These are phyloP conservation scores for Odontocerum albicorne DNA, from an alignment of 2,888 invertebrate species.

Conservation along the genomic window DNA sequence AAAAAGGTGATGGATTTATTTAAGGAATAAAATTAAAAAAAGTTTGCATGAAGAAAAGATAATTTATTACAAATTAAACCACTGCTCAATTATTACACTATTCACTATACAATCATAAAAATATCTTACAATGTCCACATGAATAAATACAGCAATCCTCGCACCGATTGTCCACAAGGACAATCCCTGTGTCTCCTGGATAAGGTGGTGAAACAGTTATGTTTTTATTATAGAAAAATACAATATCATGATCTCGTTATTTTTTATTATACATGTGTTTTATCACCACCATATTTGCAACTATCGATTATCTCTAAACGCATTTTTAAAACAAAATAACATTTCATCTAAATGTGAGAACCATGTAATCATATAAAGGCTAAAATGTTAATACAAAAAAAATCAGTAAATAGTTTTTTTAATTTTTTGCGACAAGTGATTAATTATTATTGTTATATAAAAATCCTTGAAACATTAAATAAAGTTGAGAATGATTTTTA, in stretches of 20 bases:
- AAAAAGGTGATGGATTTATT: too few species aligned
- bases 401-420: too few species aligned
- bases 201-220: too few species aligned
- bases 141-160: neutral
- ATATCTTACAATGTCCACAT: slow-evolving; percentile 20
- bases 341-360: slow-evolving; percentile 1
- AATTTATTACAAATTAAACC: slow-evolving; percentile 28
- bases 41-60: slow-evolving; percentile 14
- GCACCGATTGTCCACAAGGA: neutral
- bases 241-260: neutral
- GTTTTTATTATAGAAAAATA: neutral
- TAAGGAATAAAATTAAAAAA: slow-evolving; percentile 1
- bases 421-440: too few species aligned
- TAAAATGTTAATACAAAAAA: too few species aligned
- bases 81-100: slow-evolving; percentile 17
- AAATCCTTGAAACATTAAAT: too few species aligned
- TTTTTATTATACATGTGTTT: neutral
- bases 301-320: slow-evolving; percentile 18
- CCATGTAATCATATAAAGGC: too few species aligned
- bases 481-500: too few species aligned
- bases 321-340: slow-evolving; percentile 31
- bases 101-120: slow-evolving; percentile 28
- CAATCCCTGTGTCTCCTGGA: too few species aligned
- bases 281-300: neutral
- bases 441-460: too few species aligned